Evolutionary conservation across 2,113 vertebrate species (phyloP), one percentile per base, ranked within the genome.

Genomic region (Speoplatyrhinus poulsoni): DNA sequence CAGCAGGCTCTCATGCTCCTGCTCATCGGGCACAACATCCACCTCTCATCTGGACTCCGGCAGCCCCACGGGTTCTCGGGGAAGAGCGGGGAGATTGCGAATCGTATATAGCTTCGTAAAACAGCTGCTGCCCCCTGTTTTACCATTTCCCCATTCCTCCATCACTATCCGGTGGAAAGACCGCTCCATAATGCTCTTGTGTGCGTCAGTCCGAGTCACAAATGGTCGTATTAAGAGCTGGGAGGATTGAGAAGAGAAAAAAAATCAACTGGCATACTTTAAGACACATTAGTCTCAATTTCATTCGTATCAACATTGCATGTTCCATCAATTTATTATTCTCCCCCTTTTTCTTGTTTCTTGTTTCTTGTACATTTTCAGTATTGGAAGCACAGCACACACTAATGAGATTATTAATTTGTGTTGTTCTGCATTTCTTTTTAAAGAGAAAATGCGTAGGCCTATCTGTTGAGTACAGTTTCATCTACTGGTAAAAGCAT

Each of bases 241-340:
- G 67, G 70, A 78, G 67, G 69, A 78, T 60, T 13, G 62, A 49
- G 15, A n/a, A 49, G 15, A n/a, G 54, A 64, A 72, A 75, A 77
- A 77, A 26, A 26, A 26, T 26, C 76, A 72, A 77, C 72, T 74
- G 74, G 71, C 72, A 26, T 13, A 41, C 65, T 73, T 85, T 75
- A 69, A 69, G 77, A 72, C 75, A 55, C 81, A 85, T 88, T 85
- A 78, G 82, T 87, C 82, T 80, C 80, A 82, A 79, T 85, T 84
- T 86, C 75, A 67, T 85, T 76, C 72, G 83, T 84, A 83, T 88
- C 86, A 88, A 26, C 26, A 26, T 26, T 26, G 85, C 86, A 82
- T 32, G 77, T 84, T 84, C 76, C 80, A 70, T 59, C 75, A 73
- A 75, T 88, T 82, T 77, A 75, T 86, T 86, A 70, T 85, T 76